Evolutionary conservation across 2,797 vertebrate genomes (phyloP).

Genomic region (Percopsis omiscomaycus): DNA sequence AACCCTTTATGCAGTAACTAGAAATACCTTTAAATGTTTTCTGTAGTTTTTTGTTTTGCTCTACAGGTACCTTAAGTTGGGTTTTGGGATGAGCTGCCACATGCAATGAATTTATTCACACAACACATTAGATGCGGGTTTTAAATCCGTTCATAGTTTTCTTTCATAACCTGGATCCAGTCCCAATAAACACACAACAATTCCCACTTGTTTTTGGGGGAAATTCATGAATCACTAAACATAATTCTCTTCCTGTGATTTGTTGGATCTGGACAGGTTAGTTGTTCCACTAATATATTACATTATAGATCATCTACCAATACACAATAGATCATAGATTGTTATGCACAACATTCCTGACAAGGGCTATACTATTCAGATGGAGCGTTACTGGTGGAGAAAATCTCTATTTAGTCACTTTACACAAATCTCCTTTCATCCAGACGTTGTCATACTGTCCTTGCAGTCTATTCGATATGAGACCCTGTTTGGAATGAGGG

Average conservation of each 20-base stretch:
- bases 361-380: constrained; percentile 2
- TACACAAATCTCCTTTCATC: constrained; percentile 5
- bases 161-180: no score
- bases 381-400: constrained; percentile 10
- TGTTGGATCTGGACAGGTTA: no score
- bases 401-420: constrained; percentile 25
- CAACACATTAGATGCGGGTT: no score
- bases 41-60: constrained; percentile 1
- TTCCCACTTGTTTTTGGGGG: no score
- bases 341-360: constrained; percentile 13
- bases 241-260: no score
- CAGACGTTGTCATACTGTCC: constrained; percentile 17
- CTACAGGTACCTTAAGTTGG: constrained; percentile 39
- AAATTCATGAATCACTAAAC: no score
- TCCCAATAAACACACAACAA: no score
- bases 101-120: constrained; percentile 1
- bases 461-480: constrained; percentile 24
- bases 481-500: constrained; percentile 37
- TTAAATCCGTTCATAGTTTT: no score
- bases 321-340: not conserved
- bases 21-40: constrained; percentile 21
- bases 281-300: no score
- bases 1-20: constrained; percentile 16
- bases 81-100: constrained; percentile 34
- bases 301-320: no score